These are phyloP conservation scores for Agapostemon virescens DNA, from an alignment of 2,888 invertebrate species.

Conservation along the genomic window DNA sequence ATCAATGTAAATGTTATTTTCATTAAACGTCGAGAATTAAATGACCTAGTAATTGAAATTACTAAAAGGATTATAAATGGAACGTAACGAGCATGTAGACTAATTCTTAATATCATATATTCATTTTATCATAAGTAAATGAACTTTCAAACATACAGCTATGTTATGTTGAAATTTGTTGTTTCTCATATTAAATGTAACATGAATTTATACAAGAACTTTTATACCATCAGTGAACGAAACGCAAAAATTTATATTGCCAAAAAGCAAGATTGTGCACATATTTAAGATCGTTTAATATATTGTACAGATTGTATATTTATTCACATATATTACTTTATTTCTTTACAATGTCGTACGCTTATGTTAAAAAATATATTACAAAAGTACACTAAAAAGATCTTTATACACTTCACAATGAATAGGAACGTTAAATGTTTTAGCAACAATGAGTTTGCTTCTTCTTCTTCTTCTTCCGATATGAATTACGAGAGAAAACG, in stretches of 20 bases:
- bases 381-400: constrained; percentile 35
- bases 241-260: not conserved
- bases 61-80: not conserved
- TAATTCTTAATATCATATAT: not conserved
- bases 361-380: constrained; percentile 53
- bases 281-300: constrained; percentile 19
- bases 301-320: constrained; percentile 31
- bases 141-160: not conserved
- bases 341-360: constrained; percentile 22
- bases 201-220: not conserved
- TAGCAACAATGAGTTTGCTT: constrained; percentile 26
- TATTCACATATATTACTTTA: constrained; percentile 47
- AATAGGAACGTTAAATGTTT: constrained; percentile 63
- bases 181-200: not conserved
- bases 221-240: not conserved
- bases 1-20: constrained; percentile 2
- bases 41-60: not conserved
- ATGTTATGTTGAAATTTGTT: not conserved
- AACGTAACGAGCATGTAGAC: not conserved
- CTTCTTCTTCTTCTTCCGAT: constrained; percentile 13
- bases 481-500: constrained; percentile 17
- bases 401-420: constrained; percentile 45
- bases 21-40: not conserved
- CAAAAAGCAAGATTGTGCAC: not conserved
- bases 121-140: not conserved